Evolutionary conservation across 2,113 vertebrate species (phyloP).

Genomic region (Aspidoscelis tigris): DNA sequence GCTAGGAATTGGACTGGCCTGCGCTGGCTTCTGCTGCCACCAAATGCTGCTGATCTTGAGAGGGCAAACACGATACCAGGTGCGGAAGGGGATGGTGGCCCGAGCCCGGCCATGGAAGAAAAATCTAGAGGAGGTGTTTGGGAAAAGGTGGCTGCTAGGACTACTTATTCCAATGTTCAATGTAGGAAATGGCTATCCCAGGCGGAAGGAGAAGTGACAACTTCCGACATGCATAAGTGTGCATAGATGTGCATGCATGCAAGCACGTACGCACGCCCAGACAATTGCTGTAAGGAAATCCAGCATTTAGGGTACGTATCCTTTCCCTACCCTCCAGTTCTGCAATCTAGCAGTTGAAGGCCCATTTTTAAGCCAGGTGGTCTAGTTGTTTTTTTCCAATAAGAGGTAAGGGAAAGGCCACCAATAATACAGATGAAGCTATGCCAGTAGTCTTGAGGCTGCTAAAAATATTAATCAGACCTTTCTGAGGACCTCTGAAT

Average conservation of each 20-base stretch:
- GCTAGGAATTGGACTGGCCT: slow-evolving; percentile 95
- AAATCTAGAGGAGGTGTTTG: slow-evolving; percentile 93
- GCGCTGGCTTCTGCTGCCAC: slow-evolving; percentile 95
- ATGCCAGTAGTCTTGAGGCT: slow-evolving; percentile 43
- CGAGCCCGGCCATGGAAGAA: slow-evolving; percentile 83
- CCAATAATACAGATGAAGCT: slow-evolving; percentile 31
- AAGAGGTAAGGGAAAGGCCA: slow-evolving; percentile 3
- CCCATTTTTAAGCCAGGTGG: slow-evolving; percentile 38
- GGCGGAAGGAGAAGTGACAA: slow-evolving; percentile 73
- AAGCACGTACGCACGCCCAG: neutral
- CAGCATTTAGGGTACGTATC: slow-evolving; percentile 43
- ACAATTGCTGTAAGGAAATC: slow-evolving; percentile 25
- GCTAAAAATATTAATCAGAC: slow-evolving; percentile 38
- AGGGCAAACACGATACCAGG: slow-evolving; percentile 92
- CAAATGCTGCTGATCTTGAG: slow-evolving; percentile 93
- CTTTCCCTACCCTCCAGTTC: neutral
- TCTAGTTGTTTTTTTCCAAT: slow-evolving; percentile 48
- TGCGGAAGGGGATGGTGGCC: slow-evolving; percentile 83
- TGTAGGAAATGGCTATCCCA: slow-evolving; percentile 73
- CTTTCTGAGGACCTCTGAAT: slow-evolving; percentile 21
- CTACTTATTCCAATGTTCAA: slow-evolving; percentile 90
- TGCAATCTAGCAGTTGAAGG: slow-evolving; percentile 42
- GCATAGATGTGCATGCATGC: neutral
- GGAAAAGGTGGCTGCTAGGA: slow-evolving; percentile 91
- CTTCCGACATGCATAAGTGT: neutral